Percentiles rank a stretch among this genome's conserved stretches.
Conservation (phyloP, 2,797 vertebrate species). For the Acropternis orthonyx region DNA sequence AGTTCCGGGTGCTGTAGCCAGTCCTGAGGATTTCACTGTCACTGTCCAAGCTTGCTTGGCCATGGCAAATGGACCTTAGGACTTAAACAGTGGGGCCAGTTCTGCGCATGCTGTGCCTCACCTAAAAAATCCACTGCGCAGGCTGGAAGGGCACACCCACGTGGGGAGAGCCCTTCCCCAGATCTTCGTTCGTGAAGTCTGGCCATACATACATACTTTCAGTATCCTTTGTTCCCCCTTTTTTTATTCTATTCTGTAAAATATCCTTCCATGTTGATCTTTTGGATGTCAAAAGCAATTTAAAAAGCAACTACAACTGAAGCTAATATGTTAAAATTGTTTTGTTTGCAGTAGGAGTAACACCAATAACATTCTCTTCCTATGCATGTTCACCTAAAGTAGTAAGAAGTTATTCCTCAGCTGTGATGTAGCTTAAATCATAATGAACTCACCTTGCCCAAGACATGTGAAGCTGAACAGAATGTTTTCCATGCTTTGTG, state of each 20-base stretch:
- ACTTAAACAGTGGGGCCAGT: no score
- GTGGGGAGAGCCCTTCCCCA: no score
- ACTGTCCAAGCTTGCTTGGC: no score
- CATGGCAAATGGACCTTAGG: no score
- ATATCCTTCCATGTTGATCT: not conserved
- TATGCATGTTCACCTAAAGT: not conserved
- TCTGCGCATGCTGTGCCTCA: no score
- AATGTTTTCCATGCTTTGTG: not conserved
- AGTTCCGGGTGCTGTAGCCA: no score
- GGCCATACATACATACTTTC: no score
- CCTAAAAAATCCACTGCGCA: no score
- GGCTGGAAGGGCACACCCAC: no score
- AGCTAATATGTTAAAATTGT: not conserved
- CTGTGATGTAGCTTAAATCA: not conserved
- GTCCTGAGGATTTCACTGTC: no score
- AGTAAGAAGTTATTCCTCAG: not conserved
- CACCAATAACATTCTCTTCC: not conserved
- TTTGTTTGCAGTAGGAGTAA: not conserved
- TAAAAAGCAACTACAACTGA: not conserved
- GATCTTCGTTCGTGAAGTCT: no score
- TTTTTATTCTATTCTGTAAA: not conserved
- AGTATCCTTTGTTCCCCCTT: not conserved
- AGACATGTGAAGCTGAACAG: not conserved
- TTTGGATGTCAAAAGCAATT: not conserved
- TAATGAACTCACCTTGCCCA: not conserved